These are phyloP conservation scores for Oreochromis niloticus DNA, from an alignment of 2,113 vertebrate species.

Conservation along the genomic window DNA sequence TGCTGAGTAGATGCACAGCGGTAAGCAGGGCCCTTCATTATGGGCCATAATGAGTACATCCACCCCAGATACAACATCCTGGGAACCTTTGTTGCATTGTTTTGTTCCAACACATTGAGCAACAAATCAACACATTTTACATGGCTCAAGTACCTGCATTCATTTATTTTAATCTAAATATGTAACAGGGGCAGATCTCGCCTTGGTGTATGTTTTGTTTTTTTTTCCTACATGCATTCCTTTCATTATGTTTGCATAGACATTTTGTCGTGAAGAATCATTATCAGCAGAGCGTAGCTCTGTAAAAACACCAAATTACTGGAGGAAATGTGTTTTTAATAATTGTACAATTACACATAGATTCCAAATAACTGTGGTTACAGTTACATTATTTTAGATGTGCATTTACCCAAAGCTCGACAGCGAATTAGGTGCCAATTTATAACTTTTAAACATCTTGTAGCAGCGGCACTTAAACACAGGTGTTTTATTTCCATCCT, in stretches of 20 bases:
- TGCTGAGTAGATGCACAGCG: constrained; percentile 70
- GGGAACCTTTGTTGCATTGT: constrained; percentile 71
- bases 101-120: constrained; percentile 64
- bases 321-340: background rate
- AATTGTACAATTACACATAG: background rate
- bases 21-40: constrained; percentile 76
- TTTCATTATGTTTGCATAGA: constrained; percentile 45
- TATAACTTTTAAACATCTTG: background rate
- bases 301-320: background rate
- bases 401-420: background rate
- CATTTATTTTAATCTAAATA: constrained; percentile 18
- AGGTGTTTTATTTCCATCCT: background rate
- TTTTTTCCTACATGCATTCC: background rate
- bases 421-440: background rate
- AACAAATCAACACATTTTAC: constrained; percentile 63
- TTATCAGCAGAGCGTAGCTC: background rate
- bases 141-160: constrained; percentile 45
- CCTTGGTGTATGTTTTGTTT: background rate
- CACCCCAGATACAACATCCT: constrained; percentile 66
- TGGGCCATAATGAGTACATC: constrained; percentile 78
- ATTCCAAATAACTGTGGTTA: background rate
- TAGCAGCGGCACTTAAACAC: background rate
- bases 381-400: background rate
- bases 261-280: constrained; percentile 18
- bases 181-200: constrained; percentile 30